Percentiles rank a stretch among this genome's conserved stretches.
phyloP scores from a whole-genome alignment of 2,888 invertebrate genomes.

The Allolobophora icterica region DNA sequence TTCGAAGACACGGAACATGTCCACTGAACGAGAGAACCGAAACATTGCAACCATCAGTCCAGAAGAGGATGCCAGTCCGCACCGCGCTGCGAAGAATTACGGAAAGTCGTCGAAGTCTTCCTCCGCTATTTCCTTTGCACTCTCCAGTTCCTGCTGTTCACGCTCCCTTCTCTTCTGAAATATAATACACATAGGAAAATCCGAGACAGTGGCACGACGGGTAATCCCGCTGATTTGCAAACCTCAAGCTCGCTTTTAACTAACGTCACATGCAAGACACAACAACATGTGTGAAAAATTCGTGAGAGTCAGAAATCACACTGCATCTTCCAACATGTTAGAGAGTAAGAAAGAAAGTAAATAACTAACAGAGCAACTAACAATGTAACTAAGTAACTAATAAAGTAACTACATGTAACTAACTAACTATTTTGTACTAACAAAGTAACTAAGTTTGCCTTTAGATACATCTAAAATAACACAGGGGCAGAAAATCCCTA shows the following conservation, averaged over 20 bases:
- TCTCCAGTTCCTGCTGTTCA: constrained; percentile 95
- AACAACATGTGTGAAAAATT: background rate
- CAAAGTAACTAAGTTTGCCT: too few species aligned
- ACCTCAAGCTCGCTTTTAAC: background rate
- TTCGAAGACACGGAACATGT: background rate
- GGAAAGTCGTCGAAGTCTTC: constrained; percentile 75
- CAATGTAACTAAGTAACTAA: too few species aligned
- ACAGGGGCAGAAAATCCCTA: too few species aligned
- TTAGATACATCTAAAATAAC: too few species aligned
- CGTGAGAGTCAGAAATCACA: background rate
- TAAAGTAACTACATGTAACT: too few species aligned
- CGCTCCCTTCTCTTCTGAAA: constrained; percentile 79
- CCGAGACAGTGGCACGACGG: background rate
- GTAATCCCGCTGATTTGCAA: background rate
- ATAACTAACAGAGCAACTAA: too few species aligned
- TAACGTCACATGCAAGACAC: too few species aligned
- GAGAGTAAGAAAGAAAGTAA: too few species aligned
- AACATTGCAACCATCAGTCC: background rate
- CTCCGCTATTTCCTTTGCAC: constrained; percentile 99
- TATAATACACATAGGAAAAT: constrained; percentile 23
- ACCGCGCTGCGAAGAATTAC: background rate
- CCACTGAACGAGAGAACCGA: background rate
- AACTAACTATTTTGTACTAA: too few species aligned
- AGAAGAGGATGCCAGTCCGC: background rate
- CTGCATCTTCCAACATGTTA: too few species aligned